Percentiles rank a stretch among this genome's conserved stretches.
Conservation (phyloP, 2,113 vertebrate genomes). For the Paradoxurus hermaphroditus region DNA sequence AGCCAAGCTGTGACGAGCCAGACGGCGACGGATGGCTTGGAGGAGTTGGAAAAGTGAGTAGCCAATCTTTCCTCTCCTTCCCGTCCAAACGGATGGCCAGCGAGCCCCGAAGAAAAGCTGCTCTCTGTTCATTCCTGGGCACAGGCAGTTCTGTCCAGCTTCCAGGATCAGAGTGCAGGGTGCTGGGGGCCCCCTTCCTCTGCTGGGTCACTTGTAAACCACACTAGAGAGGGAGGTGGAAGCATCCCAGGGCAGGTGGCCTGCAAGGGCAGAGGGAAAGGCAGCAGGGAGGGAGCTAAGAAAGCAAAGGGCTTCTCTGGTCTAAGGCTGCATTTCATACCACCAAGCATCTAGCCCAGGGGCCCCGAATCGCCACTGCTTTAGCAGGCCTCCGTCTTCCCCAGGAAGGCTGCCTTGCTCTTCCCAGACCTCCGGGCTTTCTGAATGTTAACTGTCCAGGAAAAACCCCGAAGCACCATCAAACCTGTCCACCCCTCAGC, state of each 20-base stretch:
- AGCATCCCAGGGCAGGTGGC: neutral
- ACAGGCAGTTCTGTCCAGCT: neutral
- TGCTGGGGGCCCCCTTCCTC: neutral
- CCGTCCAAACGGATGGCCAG: neutral
- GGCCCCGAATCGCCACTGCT: rapidly evolving
- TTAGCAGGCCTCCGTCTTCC: neutral
- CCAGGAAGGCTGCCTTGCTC: neutral
- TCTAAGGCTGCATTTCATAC: neutral
- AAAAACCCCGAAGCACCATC: neutral
- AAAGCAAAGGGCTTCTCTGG: neutral
- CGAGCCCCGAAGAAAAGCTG: neutral
- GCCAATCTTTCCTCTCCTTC: neutral
- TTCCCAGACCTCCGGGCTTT: neutral
- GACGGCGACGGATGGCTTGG: neutral
- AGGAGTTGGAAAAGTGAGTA: neutral
- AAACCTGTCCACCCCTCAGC: neutral
- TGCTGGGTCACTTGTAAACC: neutral
- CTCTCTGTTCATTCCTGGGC: neutral
- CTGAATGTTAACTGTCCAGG: neutral
- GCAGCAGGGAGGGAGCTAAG: neutral
- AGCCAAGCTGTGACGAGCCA: neutral
- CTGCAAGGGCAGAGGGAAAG: neutral
- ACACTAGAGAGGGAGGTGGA: neutral
- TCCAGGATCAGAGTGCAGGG: neutral
- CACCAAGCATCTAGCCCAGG: neutral